A percentile compares a stretch with the other conserved stretches of the same genome.
Conservation (phyloP, 2,797 vertebrate genomes). For the Pygocentrus nattereri region DNA sequence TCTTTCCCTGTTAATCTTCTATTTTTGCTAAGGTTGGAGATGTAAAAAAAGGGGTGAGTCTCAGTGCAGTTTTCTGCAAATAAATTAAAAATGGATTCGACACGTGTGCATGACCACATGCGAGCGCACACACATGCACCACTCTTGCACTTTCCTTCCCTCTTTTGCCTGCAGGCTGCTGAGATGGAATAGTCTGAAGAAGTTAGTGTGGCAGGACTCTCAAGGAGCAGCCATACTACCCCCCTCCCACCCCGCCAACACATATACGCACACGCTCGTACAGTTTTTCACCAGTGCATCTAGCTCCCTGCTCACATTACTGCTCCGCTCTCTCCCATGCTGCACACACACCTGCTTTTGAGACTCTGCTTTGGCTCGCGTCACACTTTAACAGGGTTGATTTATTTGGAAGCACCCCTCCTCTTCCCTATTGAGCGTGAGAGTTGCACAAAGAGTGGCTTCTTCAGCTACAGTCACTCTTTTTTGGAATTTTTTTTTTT, state of each 20-base stretch:
- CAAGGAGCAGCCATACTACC: background rate
- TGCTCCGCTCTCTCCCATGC: background rate
- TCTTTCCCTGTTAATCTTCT: constrained; percentile 9
- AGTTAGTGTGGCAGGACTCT: constrained; percentile 70
- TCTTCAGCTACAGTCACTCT: background rate
- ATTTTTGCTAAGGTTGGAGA: background rate
- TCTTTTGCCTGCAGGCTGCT: constrained; percentile 74
- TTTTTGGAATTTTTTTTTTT: background rate
- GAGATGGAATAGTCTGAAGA: constrained; percentile 76
- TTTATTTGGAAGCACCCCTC: constrained; percentile 5
- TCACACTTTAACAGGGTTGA: background rate
- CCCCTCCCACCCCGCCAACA: constrained; percentile 16
- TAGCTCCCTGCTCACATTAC: constrained; percentile 33
- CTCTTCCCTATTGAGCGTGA: background rate
- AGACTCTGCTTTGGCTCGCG: background rate
- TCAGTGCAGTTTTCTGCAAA: background rate
- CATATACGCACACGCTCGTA: constrained; percentile 7
- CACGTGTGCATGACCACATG: constrained; percentile 14
- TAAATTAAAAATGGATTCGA: background rate
- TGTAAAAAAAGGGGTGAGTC: background rate
- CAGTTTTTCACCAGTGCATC: constrained; percentile 28
- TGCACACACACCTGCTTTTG: constrained; percentile 1
- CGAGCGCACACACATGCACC: background rate
- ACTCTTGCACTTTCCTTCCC: constrained; percentile 48
- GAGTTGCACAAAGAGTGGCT: background rate